Evolutionary conservation across 2,888 invertebrate species (phyloP).

Genomic region (Eupithecia tripunctaria): DNA sequence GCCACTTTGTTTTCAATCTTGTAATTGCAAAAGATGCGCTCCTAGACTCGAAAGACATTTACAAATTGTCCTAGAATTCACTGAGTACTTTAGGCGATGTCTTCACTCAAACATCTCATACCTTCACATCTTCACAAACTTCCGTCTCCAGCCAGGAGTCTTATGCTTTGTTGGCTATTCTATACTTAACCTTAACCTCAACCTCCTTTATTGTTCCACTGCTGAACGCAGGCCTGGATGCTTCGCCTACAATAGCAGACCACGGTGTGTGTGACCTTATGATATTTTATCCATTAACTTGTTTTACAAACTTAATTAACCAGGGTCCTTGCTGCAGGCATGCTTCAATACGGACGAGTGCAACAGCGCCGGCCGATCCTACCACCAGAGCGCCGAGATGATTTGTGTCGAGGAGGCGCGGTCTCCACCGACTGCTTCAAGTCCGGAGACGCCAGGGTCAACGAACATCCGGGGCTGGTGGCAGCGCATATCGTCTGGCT

Average conservation of each 20-base stretch:
- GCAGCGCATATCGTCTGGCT: conserved; percentile 91
- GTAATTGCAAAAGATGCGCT: neutral
- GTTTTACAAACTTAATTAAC: neutral
- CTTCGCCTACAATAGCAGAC: neutral
- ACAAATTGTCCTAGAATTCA: neutral
- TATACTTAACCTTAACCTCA: too few relatives aligned
- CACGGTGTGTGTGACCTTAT: neutral
- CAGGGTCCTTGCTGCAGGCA: conserved; percentile 54
- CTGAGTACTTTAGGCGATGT: neutral
- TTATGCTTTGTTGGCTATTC: neutral
- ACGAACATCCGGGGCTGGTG: conserved; percentile 92
- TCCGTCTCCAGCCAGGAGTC: neutral
- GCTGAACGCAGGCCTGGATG: too few relatives aligned
- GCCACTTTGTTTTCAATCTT: neutral
- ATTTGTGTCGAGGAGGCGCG: conserved; percentile 89
- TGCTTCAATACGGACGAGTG: conserved; percentile 87
- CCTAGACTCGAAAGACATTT: too few relatives aligned
- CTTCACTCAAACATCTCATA: neutral
- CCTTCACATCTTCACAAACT: neutral
- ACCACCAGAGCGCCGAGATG: conserved; percentile 85
- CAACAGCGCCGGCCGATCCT: conserved; percentile 85
- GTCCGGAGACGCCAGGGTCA: conserved; percentile 91
- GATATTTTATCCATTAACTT: neutral
- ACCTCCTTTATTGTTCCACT: too few relatives aligned
- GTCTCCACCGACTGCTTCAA: conserved; percentile 90